Evolutionary conservation across 2,888 invertebrate genomes (phyloP).

Genomic region (Drosophila borborema): DNA sequence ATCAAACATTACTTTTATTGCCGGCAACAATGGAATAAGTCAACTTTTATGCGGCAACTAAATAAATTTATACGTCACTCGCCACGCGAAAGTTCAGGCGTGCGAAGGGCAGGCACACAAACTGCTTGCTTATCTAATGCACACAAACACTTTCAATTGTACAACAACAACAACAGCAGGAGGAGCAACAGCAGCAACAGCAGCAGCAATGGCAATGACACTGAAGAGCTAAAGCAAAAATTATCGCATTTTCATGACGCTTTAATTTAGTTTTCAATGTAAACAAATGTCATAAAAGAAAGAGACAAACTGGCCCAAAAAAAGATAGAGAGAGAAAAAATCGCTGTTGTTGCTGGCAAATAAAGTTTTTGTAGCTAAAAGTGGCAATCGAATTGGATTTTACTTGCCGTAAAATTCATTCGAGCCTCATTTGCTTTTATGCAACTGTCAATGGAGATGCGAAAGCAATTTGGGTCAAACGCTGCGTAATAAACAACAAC

Average conservation of each 20-base stretch:
- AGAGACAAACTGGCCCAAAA: neutral
- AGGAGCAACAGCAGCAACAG: constrained; percentile 15
- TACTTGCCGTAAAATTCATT: constrained; percentile 17
- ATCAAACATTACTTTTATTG: constrained; percentile 64
- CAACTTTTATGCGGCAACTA: constrained; percentile 54
- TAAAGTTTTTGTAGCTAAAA: constrained; percentile 21
- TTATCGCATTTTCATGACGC: constrained; percentile 66
- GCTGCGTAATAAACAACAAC: constrained; percentile 5
- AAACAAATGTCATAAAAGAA: constrained; percentile 38
- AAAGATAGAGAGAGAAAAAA: neutral
- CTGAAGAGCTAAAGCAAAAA: constrained; percentile 27
- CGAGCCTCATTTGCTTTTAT: constrained; percentile 23
- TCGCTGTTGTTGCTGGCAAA: constrained; percentile 30
- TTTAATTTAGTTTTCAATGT: constrained; percentile 71
- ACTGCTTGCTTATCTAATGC: constrained; percentile 63
- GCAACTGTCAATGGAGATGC: constrained; percentile 12
- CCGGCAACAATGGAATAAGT: constrained; percentile 33
- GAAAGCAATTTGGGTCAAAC: constrained; percentile 16
- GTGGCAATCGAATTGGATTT: constrained; percentile 29
- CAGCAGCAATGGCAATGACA: constrained; percentile 36
- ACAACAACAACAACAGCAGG: constrained; percentile 22
- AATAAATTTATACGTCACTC: constrained; percentile 51
- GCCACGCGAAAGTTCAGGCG: constrained; percentile 63
- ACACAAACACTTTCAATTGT: constrained; percentile 35
- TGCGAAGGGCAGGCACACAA: constrained; percentile 76